Percentiles rank a stretch among this genome's conserved stretches.
These are phyloP conservation scores for Isoperla grammatica DNA, from an alignment of 2,888 invertebrate species.

Conservation along the genomic window DNA sequence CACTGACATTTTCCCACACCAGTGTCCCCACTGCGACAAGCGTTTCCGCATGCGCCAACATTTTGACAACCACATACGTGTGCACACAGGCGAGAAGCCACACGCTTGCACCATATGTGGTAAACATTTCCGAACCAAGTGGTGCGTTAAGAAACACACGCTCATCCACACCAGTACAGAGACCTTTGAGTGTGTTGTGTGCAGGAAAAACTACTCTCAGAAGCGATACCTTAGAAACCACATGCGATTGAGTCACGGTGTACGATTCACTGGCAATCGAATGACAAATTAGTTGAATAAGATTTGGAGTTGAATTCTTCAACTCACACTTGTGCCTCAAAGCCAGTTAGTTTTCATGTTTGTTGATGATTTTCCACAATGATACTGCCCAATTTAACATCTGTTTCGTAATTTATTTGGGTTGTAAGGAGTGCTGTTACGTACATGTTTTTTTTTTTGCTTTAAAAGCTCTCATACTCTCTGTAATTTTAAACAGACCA, in stretches of 20 bases:
- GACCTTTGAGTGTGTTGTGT: slow-evolving; percentile 32
- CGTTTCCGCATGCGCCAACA: slow-evolving; percentile 19
- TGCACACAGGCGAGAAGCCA: slow-evolving; percentile 24
- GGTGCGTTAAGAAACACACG: slow-evolving; percentile 51
- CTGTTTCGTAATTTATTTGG: too few species aligned
- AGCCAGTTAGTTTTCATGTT: too few species aligned
- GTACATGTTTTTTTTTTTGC: too few species aligned
- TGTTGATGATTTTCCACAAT: too few species aligned
- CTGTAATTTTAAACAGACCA: too few species aligned
- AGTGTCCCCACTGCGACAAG: slow-evolving; percentile 15
- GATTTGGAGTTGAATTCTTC: too few species aligned
- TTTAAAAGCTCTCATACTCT: too few species aligned
- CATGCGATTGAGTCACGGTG: slow-evolving; percentile 35
- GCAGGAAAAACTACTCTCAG: slow-evolving; percentile 44
- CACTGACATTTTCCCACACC: slow-evolving; percentile 18
- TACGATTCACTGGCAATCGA: not conserved
- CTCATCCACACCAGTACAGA: slow-evolving; percentile 46
- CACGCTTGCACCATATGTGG: slow-evolving; percentile 28
- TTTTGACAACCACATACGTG: slow-evolving; percentile 12
- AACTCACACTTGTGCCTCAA: too few species aligned
- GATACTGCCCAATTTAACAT: too few species aligned
- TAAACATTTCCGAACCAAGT: slow-evolving; percentile 46
- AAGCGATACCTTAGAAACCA: slow-evolving; percentile 51
- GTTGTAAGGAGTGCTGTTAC: too few species aligned
- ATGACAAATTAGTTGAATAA: not conserved